Evolutionary conservation across 2,113 vertebrate genomes (phyloP).

Genomic region (Coturnix japonica): DNA sequence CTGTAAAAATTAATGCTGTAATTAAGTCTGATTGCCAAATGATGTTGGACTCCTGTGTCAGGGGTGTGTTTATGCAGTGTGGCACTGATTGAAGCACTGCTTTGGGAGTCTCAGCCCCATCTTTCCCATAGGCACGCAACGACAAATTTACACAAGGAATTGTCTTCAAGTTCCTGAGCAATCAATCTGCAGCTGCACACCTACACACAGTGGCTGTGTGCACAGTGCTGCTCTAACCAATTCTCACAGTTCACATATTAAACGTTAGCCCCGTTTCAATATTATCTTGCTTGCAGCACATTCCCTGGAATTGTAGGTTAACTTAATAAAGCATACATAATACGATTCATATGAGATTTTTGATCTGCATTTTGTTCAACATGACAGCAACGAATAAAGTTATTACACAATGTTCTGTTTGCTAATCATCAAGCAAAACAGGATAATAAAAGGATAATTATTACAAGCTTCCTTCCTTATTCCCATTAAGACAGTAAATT

Average conservation of each 20-base stretch:
- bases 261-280: background rate
- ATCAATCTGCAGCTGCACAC: background rate
- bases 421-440: conserved; percentile 33
- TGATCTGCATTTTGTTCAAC: conserved; percentile 25
- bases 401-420: conserved; percentile 36
- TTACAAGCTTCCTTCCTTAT: conserved; percentile 34
- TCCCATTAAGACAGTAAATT: conserved; percentile 14
- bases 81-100: background rate
- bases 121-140: background rate
- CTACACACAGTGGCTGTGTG: rapidly evolving
- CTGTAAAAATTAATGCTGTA: background rate
- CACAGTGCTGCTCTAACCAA: background rate
- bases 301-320: background rate
- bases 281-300: background rate
- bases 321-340: background rate
- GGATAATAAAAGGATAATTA: conserved; percentile 37
- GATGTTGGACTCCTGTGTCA: rapidly evolving
- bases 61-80: background rate
- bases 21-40: background rate
- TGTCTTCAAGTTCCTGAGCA: background rate
- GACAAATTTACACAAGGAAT: background rate
- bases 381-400: background rate
- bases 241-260: background rate
- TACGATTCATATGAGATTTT: conserved; percentile 11
- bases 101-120: background rate